Evolutionary conservation across 2,797 vertebrate genomes (phyloP).

Genomic region (Phataginus tricuspis): DNA sequence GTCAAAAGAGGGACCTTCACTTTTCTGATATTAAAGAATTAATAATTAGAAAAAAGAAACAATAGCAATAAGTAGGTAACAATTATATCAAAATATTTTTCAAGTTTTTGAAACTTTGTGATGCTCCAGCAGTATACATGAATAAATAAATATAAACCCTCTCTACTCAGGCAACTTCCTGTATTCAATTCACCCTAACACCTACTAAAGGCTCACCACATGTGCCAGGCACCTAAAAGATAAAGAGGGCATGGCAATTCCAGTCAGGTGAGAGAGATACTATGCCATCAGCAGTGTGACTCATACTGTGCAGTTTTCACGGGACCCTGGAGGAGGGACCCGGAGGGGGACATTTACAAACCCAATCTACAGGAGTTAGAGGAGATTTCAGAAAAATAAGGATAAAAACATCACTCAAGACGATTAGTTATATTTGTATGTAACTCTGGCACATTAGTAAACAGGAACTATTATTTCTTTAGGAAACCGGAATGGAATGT

Average conservation of each 20-base stretch:
- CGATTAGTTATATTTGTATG: not conserved
- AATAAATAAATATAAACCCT: not conserved
- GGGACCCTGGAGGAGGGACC: not conserved
- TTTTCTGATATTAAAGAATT: slow-evolving; percentile 28
- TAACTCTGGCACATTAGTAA: not conserved
- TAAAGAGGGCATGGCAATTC: not conserved
- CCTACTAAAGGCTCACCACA: not conserved
- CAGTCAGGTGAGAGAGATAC: not conserved
- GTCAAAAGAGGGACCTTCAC: not conserved
- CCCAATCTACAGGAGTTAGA: not conserved
- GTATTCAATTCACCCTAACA: not conserved
- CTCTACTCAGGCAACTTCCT: not conserved
- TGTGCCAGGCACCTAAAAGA: not conserved
- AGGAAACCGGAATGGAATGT: not conserved
- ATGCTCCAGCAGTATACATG: not conserved
- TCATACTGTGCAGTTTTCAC: too few species aligned
- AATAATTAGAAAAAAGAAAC: not conserved
- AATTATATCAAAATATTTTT: not conserved
- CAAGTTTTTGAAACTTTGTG: not conserved
- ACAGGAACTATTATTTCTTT: not conserved
- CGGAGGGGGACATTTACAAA: not conserved
- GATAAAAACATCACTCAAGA: not conserved
- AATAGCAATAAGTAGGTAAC: not conserved
- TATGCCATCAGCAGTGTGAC: not conserved
- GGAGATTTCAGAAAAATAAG: not conserved